Conservation (phyloP, 2,797 vertebrate species). For the Oceanodroma leucorhoa region DNA sequence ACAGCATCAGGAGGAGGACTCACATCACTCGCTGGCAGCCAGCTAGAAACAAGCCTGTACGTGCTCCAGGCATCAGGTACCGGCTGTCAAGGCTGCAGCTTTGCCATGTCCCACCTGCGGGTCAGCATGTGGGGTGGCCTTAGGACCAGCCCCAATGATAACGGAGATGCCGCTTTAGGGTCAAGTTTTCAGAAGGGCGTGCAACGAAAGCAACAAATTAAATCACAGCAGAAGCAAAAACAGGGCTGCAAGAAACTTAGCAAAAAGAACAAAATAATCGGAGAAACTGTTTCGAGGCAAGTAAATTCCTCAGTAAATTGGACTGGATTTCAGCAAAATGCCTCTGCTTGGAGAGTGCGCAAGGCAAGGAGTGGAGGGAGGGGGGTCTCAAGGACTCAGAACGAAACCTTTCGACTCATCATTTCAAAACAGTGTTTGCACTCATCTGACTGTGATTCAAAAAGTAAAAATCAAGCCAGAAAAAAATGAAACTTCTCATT, state of each 20-base stretch:
- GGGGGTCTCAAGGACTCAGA: background rate
- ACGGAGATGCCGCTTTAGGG: accelerated
- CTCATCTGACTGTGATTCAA: background rate
- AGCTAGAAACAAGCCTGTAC: accelerated
- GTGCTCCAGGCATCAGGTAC: accelerated
- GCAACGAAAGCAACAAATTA: background rate
- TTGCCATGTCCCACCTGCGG: background rate
- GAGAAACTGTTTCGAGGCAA: background rate
- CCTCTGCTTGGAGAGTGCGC: accelerated
- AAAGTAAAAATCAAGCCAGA: background rate
- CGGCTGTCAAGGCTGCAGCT: background rate
- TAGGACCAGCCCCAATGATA: accelerated
- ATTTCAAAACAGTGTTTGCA: background rate
- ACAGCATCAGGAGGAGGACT: background rate
- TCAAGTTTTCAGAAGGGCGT: background rate
- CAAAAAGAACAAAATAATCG: background rate
- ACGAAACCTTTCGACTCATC: background rate
- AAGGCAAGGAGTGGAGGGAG: background rate
- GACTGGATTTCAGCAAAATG: background rate
- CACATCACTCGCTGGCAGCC: accelerated
- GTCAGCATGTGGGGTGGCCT: background rate
- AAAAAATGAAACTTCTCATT: background rate
- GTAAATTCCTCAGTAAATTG: background rate
- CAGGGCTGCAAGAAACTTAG: background rate
- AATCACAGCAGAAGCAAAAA: background rate